These are phyloP conservation scores for Thamnophis sirtalis DNA, from an alignment of 2,113 vertebrate species.

Conservation along the genomic window DNA sequence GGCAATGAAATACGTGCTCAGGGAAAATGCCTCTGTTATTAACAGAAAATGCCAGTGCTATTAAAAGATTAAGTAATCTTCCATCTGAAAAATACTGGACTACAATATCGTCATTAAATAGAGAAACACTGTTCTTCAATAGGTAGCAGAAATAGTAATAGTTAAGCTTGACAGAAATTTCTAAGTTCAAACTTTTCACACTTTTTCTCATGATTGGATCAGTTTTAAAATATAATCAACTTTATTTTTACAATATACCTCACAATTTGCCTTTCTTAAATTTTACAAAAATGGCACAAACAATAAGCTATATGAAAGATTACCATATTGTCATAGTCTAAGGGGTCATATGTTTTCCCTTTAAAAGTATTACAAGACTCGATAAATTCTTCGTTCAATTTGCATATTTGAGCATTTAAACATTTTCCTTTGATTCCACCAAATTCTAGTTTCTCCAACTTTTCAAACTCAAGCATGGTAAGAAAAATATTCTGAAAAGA, in stretches of 20 bases:
- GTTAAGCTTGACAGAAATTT: not conserved
- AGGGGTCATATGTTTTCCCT: constrained; percentile 60
- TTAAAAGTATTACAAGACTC: constrained; percentile 67
- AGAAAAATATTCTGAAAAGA: constrained; percentile 69
- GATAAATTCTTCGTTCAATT: constrained; percentile 67
- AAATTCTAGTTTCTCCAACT: constrained; percentile 79
- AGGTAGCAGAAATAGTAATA: not conserved
- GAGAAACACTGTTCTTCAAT: not conserved
- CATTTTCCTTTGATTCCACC: constrained; percentile 67
- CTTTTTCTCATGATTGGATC: not conserved
- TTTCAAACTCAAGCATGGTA: constrained; percentile 74
- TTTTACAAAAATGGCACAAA: not conserved
- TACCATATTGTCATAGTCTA: constrained; percentile 67
- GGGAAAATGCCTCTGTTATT: not conserved
- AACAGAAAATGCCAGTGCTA: not conserved
- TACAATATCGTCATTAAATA: accelerated
- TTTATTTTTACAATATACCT: not conserved
- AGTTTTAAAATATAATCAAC: not conserved
- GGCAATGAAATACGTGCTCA: not conserved
- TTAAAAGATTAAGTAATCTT: not conserved
- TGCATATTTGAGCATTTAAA: constrained; percentile 67
- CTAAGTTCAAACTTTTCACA: not conserved
- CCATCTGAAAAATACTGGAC: not conserved
- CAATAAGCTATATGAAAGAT: not conserved
- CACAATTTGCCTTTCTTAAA: not conserved